phyloP scores from a whole-genome alignment of 2,113 vertebrate species.

The Semnornis frantzii region DNA sequence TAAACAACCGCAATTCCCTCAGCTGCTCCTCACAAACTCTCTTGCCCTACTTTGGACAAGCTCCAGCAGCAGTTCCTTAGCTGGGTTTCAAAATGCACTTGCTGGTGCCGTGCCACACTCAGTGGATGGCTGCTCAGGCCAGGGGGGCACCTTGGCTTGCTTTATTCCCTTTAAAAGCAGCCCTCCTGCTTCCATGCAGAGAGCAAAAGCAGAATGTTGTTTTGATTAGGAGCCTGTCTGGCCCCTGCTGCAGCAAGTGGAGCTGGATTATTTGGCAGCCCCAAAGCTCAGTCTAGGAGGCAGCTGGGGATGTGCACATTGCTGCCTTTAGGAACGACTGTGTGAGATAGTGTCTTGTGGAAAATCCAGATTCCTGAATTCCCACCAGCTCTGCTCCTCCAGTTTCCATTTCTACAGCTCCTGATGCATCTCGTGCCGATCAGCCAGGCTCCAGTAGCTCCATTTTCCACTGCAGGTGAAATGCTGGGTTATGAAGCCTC shows the following conservation, averaged over 20 bases:
- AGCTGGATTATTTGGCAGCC: neutral
- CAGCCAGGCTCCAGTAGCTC: neutral
- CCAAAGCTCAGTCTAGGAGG: neutral
- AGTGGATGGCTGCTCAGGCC: neutral
- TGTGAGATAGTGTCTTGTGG: neutral
- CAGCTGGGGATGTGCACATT: accelerated
- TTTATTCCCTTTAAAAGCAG: neutral
- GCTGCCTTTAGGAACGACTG: neutral
- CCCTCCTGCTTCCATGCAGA: neutral
- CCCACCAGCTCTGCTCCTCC: neutral
- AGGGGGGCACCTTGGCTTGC: neutral
- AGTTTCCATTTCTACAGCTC: neutral
- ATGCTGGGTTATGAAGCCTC: neutral
- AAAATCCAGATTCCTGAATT: neutral
- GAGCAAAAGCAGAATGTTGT: neutral
- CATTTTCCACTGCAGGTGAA: accelerated
- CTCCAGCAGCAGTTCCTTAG: neutral
- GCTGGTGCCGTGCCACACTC: accelerated
- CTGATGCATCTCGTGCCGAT: accelerated
- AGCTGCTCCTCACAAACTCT: no score
- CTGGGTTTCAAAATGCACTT: accelerated
- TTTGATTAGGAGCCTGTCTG: neutral
- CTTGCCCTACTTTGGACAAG: no score
- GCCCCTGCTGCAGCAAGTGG: neutral
- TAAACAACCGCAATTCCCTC: no score